phyloP scores from a whole-genome alignment of 2,797 vertebrate species.

The Coregonus suidteri region DNA sequence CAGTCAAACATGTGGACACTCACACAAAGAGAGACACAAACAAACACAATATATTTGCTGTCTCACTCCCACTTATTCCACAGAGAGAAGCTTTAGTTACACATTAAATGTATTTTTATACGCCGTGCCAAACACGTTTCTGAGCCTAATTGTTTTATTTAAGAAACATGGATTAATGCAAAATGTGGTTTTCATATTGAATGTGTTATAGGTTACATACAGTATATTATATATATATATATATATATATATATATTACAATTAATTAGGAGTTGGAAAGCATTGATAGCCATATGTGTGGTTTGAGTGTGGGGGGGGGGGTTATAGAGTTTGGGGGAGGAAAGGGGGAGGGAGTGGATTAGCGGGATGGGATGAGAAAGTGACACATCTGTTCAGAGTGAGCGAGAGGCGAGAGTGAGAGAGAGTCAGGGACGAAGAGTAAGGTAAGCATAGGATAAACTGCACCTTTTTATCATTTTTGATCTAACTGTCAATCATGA shows the following conservation, averaged over 20 bases:
- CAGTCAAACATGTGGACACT: constrained; percentile 19
- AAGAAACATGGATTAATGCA: not conserved
- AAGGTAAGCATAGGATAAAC: constrained; percentile 45
- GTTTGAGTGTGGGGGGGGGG: not conserved
- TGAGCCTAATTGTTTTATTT: not conserved
- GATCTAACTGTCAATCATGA: not conserved
- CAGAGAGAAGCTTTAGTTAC: constrained; percentile 36
- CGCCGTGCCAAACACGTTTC: not conserved
- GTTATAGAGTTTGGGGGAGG: not conserved
- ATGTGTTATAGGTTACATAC: not conserved
- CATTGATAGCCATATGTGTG: not conserved
- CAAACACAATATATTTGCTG: constrained; percentile 10
- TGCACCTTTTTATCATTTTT: not conserved
- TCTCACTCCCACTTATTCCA: constrained; percentile 51
- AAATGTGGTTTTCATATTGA: not conserved
- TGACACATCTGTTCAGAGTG: constrained; percentile 65
- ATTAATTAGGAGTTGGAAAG: not conserved
- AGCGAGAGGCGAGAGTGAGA: constrained; percentile 15
- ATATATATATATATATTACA: not conserved
- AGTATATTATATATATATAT: not conserved
- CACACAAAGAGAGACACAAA: not conserved
- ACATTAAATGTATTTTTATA: constrained; percentile 25
- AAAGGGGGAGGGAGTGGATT: constrained; percentile 37
- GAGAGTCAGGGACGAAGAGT: constrained; percentile 24
- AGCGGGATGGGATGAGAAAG: constrained; percentile 41